Evolutionary conservation across 2,113 vertebrate species (phyloP).

Genomic region (Urocolius indicus): DNA sequence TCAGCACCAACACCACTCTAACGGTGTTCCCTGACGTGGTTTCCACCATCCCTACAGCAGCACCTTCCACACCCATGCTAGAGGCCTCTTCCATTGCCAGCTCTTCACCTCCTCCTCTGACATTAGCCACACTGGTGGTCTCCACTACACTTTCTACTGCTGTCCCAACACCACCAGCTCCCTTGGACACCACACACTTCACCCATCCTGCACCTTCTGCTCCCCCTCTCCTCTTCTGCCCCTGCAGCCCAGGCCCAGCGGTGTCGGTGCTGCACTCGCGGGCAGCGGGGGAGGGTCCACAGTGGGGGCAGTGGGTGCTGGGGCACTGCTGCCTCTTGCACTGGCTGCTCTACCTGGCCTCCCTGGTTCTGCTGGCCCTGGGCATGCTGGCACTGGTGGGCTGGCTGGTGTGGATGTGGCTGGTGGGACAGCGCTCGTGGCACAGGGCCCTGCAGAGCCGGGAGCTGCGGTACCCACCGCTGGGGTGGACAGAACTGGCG

Average conservation of each 20-base stretch:
- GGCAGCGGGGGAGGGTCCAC: neutral
- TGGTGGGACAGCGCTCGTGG: neutral
- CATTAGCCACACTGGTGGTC: rapidly evolving
- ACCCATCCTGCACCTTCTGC: neutral
- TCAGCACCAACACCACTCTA: neutral
- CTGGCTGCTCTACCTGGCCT: slow-evolving; percentile 17
- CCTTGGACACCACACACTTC: neutral
- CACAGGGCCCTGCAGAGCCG: neutral
- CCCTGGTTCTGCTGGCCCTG: slow-evolving; percentile 1
- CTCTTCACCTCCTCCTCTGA: neutral
- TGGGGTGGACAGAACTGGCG: neutral
- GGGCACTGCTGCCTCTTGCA: slow-evolving; percentile 35
- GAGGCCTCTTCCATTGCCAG: neutral
- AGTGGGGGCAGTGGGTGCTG: slow-evolving; percentile 13
- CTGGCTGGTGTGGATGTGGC: slow-evolving; percentile 19
- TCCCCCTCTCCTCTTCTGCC: neutral
- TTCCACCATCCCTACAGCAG: neutral
- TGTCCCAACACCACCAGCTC: neutral
- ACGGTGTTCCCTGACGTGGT: rapidly evolving
- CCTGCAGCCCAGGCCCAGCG: neutral
- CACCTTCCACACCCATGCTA: neutral
- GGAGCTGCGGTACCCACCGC: neutral
- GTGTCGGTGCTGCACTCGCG: rapidly evolving
- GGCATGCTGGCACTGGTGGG: neutral
- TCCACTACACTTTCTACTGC: neutral